These are phyloP conservation scores for Spodoptera littoralis DNA, from an alignment of 2,888 invertebrate species.

Conservation along the genomic window DNA sequence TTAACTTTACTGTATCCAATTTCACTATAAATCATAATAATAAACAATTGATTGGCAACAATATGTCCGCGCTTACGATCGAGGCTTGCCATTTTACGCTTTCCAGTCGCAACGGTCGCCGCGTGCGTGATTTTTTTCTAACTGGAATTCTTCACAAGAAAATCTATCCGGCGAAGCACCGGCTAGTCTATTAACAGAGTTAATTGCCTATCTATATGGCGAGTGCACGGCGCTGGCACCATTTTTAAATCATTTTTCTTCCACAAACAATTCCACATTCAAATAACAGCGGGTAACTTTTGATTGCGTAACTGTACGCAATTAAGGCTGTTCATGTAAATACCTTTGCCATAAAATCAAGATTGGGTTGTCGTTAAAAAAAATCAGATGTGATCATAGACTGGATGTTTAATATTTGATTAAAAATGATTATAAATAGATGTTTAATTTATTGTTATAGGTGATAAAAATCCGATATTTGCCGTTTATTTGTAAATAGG, in stretches of 20 bases:
- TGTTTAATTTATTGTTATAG: constrained; percentile 9
- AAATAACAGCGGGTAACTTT: constrained; percentile 18
- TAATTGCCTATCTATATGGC: constrained; percentile 81
- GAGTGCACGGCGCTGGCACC: constrained; percentile 69
- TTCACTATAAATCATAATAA: constrained; percentile 43
- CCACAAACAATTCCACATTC: constrained; percentile 25
- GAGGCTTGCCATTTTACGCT: constrained; percentile 77
- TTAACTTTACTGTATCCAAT: constrained; percentile 33
- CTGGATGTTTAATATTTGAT: background rate
- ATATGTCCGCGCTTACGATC: constrained; percentile 49
- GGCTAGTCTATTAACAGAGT: constrained; percentile 76
- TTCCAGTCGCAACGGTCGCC: constrained; percentile 78
- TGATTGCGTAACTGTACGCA: constrained; percentile 18
- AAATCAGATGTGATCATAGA: constrained; percentile 18
- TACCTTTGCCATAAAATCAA: constrained; percentile 27
- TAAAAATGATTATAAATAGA: constrained; percentile 20
- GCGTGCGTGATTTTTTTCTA: constrained; percentile 73
- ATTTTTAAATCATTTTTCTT: constrained; percentile 58
- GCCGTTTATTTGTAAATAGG: background rate
- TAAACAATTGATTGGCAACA: constrained; percentile 58
- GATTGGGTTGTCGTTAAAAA: constrained; percentile 11
- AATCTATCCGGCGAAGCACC: constrained; percentile 63
- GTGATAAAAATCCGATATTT: constrained; percentile 15
- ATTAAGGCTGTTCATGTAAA: constrained; percentile 23
- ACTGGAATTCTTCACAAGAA: constrained; percentile 82